These are phyloP conservation scores for Harlomillsia oculata DNA, from an alignment of 1,140 invertebrate genomes.

Conservation along the genomic window DNA sequence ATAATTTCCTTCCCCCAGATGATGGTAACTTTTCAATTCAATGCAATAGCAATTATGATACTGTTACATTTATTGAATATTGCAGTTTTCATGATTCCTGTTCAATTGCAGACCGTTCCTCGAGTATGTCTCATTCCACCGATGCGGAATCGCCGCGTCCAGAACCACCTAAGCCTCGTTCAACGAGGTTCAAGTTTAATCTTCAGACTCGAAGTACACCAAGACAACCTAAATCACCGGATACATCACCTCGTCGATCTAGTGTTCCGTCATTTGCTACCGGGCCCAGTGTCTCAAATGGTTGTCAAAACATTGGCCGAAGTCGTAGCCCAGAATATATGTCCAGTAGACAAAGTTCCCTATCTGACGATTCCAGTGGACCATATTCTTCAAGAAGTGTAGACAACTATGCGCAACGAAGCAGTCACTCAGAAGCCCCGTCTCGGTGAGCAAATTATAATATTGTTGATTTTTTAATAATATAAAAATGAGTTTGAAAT, in stretches of 20 bases:
- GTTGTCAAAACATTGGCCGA: slow-evolving; percentile 2
- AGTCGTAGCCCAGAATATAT: slow-evolving; percentile 33
- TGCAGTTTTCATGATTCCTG: not conserved
- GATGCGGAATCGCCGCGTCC: slow-evolving; percentile 28
- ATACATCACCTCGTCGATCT: slow-evolving; percentile 23
- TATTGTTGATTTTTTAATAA: too few species aligned
- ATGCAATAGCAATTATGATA: not conserved
- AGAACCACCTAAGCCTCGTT: slow-evolving; percentile 5
- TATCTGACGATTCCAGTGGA: slow-evolving; percentile 34
- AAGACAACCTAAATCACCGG: slow-evolving; percentile 4
- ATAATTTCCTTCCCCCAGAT: slow-evolving; percentile 33
- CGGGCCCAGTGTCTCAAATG: slow-evolving; percentile 5
- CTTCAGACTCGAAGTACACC: slow-evolving; percentile 5
- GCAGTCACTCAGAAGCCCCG: not conserved
- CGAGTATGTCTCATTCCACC: slow-evolving; percentile 24
- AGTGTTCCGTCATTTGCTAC: slow-evolving; percentile 25
- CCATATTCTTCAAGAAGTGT: slow-evolving; percentile 30
- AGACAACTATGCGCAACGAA: slow-evolving; percentile 24
- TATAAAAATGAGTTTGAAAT: too few species aligned
- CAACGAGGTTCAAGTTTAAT: slow-evolving; percentile 19
- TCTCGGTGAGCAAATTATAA: not conserved
- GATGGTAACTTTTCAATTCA: slow-evolving; percentile 29
- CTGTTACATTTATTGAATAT: not conserved
- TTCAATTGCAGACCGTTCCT: slow-evolving; percentile 19
- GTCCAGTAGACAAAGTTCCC: slow-evolving; percentile 29